phyloP scores from a whole-genome alignment of 2,888 invertebrate species.

The Eupithecia inturbata region DNA sequence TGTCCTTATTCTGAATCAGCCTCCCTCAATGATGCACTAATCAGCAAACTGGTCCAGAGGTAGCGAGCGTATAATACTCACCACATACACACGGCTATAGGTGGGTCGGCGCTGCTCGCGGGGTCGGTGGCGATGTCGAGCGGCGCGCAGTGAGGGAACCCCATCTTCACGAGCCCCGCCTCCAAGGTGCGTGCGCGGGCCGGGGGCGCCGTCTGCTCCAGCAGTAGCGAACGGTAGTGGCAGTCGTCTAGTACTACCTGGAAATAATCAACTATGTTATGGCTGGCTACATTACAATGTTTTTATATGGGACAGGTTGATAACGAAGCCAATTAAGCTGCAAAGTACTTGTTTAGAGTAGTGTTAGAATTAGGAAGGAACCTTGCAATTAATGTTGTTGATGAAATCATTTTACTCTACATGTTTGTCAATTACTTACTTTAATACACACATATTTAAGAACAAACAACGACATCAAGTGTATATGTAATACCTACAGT shows the following conservation, averaged over 20 bases:
- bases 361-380: no score
- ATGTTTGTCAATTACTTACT: no score
- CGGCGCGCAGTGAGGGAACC: slow-evolving; percentile 93
- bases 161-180: slow-evolving; percentile 96
- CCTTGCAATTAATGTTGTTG: no score
- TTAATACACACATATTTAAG: no score
- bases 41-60: not conserved
- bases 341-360: no score
- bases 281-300: not conserved
- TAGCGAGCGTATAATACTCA: slow-evolving; percentile 52
- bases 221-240: slow-evolving; percentile 86
- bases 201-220: slow-evolving; percentile 85
- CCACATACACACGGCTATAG: slow-evolving; percentile 97
- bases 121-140: slow-evolving; percentile 79
- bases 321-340: no score
- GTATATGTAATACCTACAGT: no score
- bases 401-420: no score
- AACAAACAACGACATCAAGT: no score
- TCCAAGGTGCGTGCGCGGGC: slow-evolving; percentile 86
- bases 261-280: not conserved
- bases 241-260: slow-evolving; percentile 90
- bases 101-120: slow-evolving; percentile 81
- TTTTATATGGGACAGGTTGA: no score
- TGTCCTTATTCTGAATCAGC: not conserved
- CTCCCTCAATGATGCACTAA: not conserved